Conservation (phyloP, 2,797 vertebrate genomes). For the Smutsia gigantea region DNA sequence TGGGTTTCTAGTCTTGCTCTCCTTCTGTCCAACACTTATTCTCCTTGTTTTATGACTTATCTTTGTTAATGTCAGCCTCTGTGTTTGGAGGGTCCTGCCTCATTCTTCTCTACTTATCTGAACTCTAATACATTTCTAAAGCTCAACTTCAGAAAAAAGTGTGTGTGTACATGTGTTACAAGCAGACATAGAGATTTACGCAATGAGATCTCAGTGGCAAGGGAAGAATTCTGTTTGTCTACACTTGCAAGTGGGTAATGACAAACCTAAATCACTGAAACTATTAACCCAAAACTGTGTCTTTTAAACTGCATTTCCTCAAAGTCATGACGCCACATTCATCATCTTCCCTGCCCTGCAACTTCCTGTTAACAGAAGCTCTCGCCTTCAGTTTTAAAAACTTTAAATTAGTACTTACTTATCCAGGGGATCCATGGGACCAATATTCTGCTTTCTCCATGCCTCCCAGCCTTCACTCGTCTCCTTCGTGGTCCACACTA, state of each 20-base stretch:
- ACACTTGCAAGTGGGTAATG: background rate
- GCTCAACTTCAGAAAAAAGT: background rate
- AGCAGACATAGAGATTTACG: background rate
- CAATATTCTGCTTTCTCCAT: background rate
- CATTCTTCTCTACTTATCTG: background rate
- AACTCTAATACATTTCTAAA: background rate
- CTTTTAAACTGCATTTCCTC: slow-evolving; percentile 11
- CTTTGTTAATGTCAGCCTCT: background rate
- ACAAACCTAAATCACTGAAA: background rate
- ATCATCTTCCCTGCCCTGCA: background rate
- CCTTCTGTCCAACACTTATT: background rate
- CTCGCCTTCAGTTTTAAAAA: background rate
- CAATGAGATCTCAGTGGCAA: background rate
- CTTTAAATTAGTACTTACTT: background rate
- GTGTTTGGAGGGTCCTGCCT: background rate
- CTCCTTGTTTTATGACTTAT: background rate
- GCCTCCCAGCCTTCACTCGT: background rate
- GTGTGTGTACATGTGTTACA: background rate
- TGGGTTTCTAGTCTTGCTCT: background rate
- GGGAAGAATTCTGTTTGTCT: background rate
- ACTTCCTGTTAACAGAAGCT: background rate
- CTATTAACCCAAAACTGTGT: background rate
- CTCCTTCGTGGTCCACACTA: background rate
- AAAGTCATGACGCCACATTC: background rate
- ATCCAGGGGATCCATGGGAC: background rate